Base-by-base conservation (phyloP, 2,888 invertebrate genomes). In the Caenorhabditis sp. region DNA sequence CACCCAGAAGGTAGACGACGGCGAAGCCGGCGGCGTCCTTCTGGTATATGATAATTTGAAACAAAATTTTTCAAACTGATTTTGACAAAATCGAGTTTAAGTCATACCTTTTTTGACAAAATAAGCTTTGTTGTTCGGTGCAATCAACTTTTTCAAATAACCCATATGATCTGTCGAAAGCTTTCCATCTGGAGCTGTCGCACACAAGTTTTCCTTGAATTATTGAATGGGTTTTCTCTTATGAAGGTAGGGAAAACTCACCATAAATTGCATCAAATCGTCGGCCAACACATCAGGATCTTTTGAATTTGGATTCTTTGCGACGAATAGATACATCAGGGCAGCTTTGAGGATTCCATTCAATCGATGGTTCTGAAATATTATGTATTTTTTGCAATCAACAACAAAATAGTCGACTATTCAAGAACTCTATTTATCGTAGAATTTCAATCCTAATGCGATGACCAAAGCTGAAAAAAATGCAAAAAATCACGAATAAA, bases 241-340 rank as follows among this genome's bases (percentile, higher is more conserved):
- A 56, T 26, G 26, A 56, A 56, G 4, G 14, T 17, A 17, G 8
- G 50, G 27, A 8, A 27, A 20, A 61, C 56, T 31, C 10, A 68
- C 73, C 62, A 73, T 26, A 31, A 56, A 73, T 25, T 54, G 26
- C 63, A 73, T 63, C 0, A 73, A 50, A 25, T 73, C 73, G 0
- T 73, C 73, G 23, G 64, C 56, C 4, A 59, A 23, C 12, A 68
- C 68, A 43, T 64, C 67, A 0, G 64, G 62, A 57, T 59, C 21
- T 27, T 59, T 59, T 3, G 73, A 14, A 52, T 27, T 27, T 12
- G 73, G 68, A n/a, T 43, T 65, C 5, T 65, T 62, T 1, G 73
- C 64, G 54, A 73, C 38, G 23, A 65, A 68, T 5, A 73, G 54
- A 58, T 63, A 73, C 73, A 73, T 73, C n/a, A 73, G 54, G 0